Base-by-base conservation (phyloP, 2,888 invertebrate genomes). In the Eristalis intricaria region DNA sequence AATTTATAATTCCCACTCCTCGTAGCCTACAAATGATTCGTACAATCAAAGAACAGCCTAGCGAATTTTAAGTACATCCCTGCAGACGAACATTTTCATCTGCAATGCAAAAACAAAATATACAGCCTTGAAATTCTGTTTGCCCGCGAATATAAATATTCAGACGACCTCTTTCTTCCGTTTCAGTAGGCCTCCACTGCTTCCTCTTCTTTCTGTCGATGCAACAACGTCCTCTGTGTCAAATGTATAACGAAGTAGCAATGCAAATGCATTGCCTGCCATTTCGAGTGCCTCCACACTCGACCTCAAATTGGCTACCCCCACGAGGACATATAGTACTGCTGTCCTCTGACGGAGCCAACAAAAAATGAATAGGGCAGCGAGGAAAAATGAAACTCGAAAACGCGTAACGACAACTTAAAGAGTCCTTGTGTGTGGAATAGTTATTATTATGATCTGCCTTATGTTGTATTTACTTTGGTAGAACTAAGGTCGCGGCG, bases 301-400 rank as follows among this genome's bases (percentile, higher is more conserved):
- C 87, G 87, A 84, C 87, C 87, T 87, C 76, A 87, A 78, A 84
- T 79, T 78, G 82, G 69, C 70, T 78, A 70, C 56, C 65, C 73
- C 60, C 29, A 64, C 61, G 58, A 74, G 65, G 50, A 84, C 63
- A 71, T 22, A 38, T 15, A 11, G 65, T 38, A 56, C 61, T 58
- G 69, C 68, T 19, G 61, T 63, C 32, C 70, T 78, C 70, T 75
- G 60, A 79, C 86, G 77, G 82, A 32, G 43, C 66, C 74, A 35
- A 13, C 15, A 11, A 60, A 65, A 76, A 61, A 35, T 35, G 58
- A 40, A 65, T 8, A 19, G 10, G 19, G 5, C 26, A 19, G 7
- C 43, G 13, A 40, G 15, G n/a, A 66, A 29, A 22, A 69, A 40
- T 4, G 23, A 26, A 64, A 60, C 13, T 19, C 35, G 29, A 65